phyloP scores from a whole-genome alignment of 1,140 invertebrate genomes.

The Drosophila nannoptera region DNA sequence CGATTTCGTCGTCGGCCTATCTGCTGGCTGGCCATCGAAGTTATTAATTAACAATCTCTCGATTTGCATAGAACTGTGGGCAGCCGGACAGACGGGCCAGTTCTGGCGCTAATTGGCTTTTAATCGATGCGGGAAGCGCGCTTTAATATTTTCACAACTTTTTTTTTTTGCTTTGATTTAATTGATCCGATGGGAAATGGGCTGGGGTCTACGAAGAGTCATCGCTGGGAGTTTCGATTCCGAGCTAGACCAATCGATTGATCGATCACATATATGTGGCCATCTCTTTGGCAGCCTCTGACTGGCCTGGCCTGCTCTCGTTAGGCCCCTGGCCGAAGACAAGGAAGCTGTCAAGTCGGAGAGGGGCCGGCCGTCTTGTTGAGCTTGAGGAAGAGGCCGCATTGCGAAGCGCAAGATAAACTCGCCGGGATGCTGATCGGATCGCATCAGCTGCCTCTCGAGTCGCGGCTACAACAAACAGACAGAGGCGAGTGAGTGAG shows the following conservation, averaged over 20 bases:
- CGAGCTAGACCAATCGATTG: neutral
- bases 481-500: constrained; percentile 23
- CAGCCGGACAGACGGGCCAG: constrained; percentile 27
- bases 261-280: no score
- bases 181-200: constrained; percentile 57
- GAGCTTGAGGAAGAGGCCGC: constrained; percentile 24
- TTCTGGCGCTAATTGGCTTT: constrained; percentile 63
- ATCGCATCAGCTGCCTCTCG: constrained; percentile 55
- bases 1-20: neutral
- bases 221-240: neutral
- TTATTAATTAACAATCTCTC: constrained; percentile 74
- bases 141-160: constrained; percentile 70
- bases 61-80: constrained; percentile 34
- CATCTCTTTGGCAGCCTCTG: no score
- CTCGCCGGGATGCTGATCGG: constrained; percentile 63
- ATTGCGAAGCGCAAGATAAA: constrained; percentile 71
- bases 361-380: neutral
- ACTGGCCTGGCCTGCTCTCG: no score
- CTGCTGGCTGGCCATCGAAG: constrained; percentile 47
- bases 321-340: neutral
- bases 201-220: neutral
- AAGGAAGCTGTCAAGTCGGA: constrained; percentile 11
- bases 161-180: neutral
- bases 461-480: constrained; percentile 73
- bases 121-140: constrained; percentile 72